Evolutionary conservation across 2,113 vertebrate genomes (phyloP), one percentile per base, ranked within the genome.

Genomic region (Periophthalmodon schlosseri): DNA sequence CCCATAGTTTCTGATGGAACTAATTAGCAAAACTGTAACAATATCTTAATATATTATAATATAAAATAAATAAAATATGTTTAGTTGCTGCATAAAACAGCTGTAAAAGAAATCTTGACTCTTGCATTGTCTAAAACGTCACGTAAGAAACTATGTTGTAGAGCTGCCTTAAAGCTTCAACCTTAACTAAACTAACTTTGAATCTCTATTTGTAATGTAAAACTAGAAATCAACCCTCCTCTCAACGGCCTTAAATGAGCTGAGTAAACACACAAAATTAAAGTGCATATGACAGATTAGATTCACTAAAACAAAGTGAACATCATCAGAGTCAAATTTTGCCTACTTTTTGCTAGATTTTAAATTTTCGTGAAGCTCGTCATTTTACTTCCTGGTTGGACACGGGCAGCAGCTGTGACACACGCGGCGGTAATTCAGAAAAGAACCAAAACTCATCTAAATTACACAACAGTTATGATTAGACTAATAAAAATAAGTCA

Each of bases 151-250:
- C 1, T 56, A 56, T 20, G 23, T 24, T 24, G 23, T 34, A 20
- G 63, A 65, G 63, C 63, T 65, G 63, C 63, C 63, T 65, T 65
- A 39, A 65, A 65, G 63, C 34, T 39, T 33, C 34, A 63, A 39
- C 63, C 34, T 65, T 65, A 65, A 39, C 63, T 12, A 39, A 44
- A 11, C 18, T 47, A 23, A 64, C 57, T 75, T 58, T 11, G 12
- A 23, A 24, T 58, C 21, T 82, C 4, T 84, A 87, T 66, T 85
- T 85, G 79, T 80, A 86, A 83, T 82, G 87, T 87, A 76, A 79
- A 82, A 86, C 11, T 39, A 56, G 75, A 68, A 82, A 75, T 84
- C 70, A 56, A 39, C 76, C 69, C 56, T 34, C 66, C 33, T 14
- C 0, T 44, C 36, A 2, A 24, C 16, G 11, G 61, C 72, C 69